Evolutionary conservation across 2,113 vertebrate genomes (phyloP).

Genomic region (Xenopus borealis): DNA sequence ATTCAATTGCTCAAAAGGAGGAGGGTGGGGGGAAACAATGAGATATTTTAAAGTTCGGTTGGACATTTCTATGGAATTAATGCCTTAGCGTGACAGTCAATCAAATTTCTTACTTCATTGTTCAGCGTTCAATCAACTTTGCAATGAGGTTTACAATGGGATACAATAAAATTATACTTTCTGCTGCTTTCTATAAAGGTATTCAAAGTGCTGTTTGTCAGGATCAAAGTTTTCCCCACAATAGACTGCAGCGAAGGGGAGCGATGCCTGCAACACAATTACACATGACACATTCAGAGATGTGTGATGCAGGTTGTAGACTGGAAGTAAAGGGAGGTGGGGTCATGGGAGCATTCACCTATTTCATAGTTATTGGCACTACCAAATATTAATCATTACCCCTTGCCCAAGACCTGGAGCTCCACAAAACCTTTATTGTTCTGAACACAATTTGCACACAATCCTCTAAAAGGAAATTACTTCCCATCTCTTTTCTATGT

Average conservation of each 20-base stretch:
- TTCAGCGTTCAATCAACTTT: conserved; percentile 43
- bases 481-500: too few relatives aligned
- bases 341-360: background rate
- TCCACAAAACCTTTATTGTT: background rate
- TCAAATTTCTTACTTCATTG: conserved; percentile 40
- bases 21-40: conserved; percentile 25
- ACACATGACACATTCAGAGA: conserved; percentile 9
- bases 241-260: conserved; percentile 35
- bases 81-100: conserved; percentile 43
- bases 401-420: background rate
- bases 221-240: conserved; percentile 43
- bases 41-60: conserved; percentile 47
- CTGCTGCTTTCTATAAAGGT: conserved; percentile 37
- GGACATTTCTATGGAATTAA: conserved; percentile 47
- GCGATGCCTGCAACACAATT: conserved; percentile 37
- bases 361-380: background rate
- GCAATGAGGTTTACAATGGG: conserved; percentile 42
- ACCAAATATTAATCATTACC: background rate
- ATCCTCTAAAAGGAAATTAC: background rate
- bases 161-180: conserved; percentile 46
- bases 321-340: background rate
- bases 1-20: conserved; percentile 20
- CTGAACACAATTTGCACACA: background rate
- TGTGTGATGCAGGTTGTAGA: background rate
- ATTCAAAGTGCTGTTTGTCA: conserved; percentile 44